Conservation (phyloP, 1,140 invertebrate genomes). For the Pantala flavescens region DNA sequence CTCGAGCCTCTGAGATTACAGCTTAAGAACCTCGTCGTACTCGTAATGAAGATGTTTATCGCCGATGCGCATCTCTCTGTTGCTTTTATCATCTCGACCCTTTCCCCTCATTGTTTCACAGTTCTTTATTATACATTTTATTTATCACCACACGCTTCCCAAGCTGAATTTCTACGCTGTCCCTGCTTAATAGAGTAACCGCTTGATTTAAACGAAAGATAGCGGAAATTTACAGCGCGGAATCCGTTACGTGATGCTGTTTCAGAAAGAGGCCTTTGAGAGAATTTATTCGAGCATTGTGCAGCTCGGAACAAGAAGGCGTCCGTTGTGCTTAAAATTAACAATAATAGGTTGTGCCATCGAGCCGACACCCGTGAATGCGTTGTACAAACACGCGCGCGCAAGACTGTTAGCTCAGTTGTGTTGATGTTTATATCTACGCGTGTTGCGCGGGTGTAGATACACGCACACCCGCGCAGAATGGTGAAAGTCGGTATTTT, state of each 20-base stretch:
- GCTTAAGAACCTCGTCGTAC: background rate
- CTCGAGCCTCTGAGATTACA: background rate
- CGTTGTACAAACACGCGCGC: too few species aligned
- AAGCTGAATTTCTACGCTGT: background rate
- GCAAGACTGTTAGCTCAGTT: too few species aligned
- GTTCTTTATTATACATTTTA: background rate
- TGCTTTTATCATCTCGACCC: background rate
- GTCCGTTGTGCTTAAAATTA: too few species aligned
- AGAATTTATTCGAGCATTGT: slow-evolving; percentile 1
- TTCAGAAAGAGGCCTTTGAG: background rate
- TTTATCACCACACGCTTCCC: background rate
- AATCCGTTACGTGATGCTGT: slow-evolving; percentile 4
- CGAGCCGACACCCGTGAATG: too few species aligned
- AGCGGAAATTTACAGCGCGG: background rate
- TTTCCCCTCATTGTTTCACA: background rate
- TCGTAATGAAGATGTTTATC: slow-evolving; percentile 7
- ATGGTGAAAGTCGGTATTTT: background rate
- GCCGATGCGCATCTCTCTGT: background rate
- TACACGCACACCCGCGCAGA: too few species aligned
- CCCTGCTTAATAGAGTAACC: background rate
- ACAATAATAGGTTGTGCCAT: too few species aligned
- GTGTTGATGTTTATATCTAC: too few species aligned
- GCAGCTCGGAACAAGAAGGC: background rate
- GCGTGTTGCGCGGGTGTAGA: too few species aligned
- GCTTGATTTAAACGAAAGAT: slow-evolving; percentile 3